Percentiles rank a stretch among this genome's conserved stretches.
Conservation (phyloP, 2,113 vertebrate genomes). For the Tragulus kanchil region DNA sequence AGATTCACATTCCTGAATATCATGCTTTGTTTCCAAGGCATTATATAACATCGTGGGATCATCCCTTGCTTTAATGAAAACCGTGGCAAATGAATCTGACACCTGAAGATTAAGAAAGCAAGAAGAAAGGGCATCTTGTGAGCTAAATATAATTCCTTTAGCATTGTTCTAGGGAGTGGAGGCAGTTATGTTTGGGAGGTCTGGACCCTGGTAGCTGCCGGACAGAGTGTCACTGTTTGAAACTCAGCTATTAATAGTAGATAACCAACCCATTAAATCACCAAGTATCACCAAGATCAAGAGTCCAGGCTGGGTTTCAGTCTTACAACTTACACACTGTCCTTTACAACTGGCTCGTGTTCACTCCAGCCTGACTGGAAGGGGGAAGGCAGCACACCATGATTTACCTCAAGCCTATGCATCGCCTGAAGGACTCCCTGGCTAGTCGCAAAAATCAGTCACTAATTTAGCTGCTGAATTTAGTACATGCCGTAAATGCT, state of each 20-base stretch:
- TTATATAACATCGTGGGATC: constrained; percentile 85
- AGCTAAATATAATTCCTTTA: background rate
- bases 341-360: background rate
- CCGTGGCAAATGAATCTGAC: constrained; percentile 16
- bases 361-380: background rate
- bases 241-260: background rate
- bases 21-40: constrained; percentile 90
- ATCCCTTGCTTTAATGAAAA: constrained; percentile 78
- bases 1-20: constrained; percentile 86
- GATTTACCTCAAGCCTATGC: background rate
- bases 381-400: background rate
- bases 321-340: background rate
- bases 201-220: background rate
- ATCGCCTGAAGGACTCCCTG: background rate
- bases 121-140: background rate
- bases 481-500: background rate
- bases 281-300: background rate
- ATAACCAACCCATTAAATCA: too few species aligned
- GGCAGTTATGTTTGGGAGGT: too few species aligned
- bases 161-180: background rate
- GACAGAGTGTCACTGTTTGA: background rate
- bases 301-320: background rate
- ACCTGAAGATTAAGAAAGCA: background rate
- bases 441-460: background rate
- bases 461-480: background rate